A percentile compares a stretch with the other conserved stretches of the same genome.
These are phyloP conservation scores for Distichodus sexfasciatus DNA, from an alignment of 2,797 vertebrate genomes.

Conservation along the genomic window DNA sequence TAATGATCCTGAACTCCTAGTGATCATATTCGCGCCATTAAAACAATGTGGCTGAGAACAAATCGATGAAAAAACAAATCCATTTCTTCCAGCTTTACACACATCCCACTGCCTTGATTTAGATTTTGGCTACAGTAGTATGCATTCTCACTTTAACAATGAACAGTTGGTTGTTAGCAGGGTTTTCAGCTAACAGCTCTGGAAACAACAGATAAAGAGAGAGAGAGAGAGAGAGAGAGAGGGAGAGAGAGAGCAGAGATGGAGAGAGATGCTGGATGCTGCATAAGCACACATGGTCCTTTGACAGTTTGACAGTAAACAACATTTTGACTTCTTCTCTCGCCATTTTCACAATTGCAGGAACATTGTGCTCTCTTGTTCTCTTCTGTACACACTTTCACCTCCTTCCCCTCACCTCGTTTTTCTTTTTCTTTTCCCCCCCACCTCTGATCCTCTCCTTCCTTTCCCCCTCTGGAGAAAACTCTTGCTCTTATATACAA, in stretches of 20 bases:
- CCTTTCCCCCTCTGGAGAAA: neutral
- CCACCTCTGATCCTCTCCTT: neutral
- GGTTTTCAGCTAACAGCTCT: neutral
- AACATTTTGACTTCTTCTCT: neutral
- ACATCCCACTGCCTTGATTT: no score
- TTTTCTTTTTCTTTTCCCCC: constrained; percentile 7
- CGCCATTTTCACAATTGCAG: neutral
- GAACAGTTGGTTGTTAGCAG: neutral
- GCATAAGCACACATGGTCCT: neutral
- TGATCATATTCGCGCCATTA: no score
- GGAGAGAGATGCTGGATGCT: constrained; percentile 13
- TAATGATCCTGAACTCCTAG: no score
- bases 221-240: no score
- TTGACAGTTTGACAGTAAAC: constrained; percentile 24
- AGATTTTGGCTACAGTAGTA: neutral
- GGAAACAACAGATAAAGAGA: no score
- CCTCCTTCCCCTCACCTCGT: no score
- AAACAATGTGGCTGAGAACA: no score
- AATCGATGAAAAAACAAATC: no score
- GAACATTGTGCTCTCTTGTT: neutral
- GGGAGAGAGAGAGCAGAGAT: no score
- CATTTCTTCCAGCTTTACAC: no score
- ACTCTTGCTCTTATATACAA: constrained; percentile 8
- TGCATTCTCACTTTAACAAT: neutral
- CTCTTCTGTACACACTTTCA: no score